Conservation (phyloP, 2,797 vertebrate genomes). For the Aphelocoma californica region DNA sequence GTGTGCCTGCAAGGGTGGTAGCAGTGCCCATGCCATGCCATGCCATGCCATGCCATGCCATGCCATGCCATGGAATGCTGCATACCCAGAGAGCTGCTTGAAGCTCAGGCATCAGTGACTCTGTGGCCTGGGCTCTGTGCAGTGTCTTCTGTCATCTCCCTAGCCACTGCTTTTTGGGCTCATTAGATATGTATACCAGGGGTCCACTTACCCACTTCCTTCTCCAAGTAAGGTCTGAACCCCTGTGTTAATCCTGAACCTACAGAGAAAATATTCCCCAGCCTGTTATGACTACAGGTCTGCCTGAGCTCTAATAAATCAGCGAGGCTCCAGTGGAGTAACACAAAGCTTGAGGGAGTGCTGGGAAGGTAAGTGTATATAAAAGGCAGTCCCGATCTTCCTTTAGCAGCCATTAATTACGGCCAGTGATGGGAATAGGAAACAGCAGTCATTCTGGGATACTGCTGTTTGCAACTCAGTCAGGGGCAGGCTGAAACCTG, state of each 20-base stretch:
- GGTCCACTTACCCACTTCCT: neutral
- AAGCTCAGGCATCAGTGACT: neutral
- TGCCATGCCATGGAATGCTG: neutral
- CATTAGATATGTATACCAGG: neutral
- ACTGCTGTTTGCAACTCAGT: neutral
- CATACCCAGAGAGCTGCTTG: neutral
- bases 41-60: fast-evolving
- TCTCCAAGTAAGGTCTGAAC: neutral
- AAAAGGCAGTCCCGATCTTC: neutral
- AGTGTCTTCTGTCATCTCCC: neutral
- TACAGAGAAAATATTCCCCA: conserved; percentile 9
- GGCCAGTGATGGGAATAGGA: neutral
- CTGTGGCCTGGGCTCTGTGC: neutral
- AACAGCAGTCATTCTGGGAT: neutral
- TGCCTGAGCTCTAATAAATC: neutral
- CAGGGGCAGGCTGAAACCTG: neutral
- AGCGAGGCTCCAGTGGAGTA: neutral
- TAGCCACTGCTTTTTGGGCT: neutral
- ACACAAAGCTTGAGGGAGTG: neutral
- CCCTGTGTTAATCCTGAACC: neutral
- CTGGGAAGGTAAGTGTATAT: neutral
- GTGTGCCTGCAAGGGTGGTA: neutral
- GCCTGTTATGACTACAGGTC: conserved; percentile 40
- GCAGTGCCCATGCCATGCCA: neutral
- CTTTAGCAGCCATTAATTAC: conserved; percentile 12